A percentile compares a stretch with the other conserved stretches of the same genome.
These are phyloP conservation scores for Cyclura pinguis DNA, from an alignment of 2,797 vertebrate species.

Conservation along the genomic window DNA sequence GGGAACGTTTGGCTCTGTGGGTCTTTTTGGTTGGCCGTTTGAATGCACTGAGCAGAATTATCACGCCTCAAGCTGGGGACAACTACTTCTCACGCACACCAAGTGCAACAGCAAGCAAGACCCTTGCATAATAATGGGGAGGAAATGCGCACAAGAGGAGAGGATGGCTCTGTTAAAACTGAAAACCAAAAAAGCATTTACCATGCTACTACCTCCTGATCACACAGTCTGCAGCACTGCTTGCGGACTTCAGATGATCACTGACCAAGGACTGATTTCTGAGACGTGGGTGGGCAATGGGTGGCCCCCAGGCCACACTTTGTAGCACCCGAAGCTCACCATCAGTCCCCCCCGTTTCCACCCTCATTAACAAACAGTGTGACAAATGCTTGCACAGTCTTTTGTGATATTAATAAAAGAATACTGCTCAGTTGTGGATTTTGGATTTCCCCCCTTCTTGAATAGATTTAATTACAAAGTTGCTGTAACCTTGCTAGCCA, in stretches of 20 bases:
- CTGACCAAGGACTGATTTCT: background rate
- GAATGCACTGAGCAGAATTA: background rate
- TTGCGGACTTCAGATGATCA: background rate
- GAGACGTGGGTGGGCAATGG: too few species aligned
- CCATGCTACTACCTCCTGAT: background rate
- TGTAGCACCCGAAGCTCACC: too few species aligned
- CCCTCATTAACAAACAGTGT: too few species aligned
- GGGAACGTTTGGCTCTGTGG: too few species aligned
- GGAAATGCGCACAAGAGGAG: background rate
- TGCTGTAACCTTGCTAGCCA: too few species aligned
- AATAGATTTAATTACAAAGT: too few species aligned
- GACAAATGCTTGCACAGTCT: too few species aligned
- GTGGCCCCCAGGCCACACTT: too few species aligned
- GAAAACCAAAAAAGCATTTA: background rate
- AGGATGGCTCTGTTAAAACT: background rate
- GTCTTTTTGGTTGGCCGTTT: background rate
- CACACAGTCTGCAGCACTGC: background rate
- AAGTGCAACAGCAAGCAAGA: background rate
- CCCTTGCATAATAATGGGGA: background rate
- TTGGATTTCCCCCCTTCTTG: too few species aligned
- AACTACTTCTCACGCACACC: background rate
- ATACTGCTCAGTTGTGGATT: too few species aligned
- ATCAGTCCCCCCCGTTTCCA: too few species aligned
- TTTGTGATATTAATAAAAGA: too few species aligned
- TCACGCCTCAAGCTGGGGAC: background rate